These are phyloP conservation scores for Prietella phreatophila DNA, from an alignment of 2,113 vertebrate genomes.

Conservation along the genomic window DNA sequence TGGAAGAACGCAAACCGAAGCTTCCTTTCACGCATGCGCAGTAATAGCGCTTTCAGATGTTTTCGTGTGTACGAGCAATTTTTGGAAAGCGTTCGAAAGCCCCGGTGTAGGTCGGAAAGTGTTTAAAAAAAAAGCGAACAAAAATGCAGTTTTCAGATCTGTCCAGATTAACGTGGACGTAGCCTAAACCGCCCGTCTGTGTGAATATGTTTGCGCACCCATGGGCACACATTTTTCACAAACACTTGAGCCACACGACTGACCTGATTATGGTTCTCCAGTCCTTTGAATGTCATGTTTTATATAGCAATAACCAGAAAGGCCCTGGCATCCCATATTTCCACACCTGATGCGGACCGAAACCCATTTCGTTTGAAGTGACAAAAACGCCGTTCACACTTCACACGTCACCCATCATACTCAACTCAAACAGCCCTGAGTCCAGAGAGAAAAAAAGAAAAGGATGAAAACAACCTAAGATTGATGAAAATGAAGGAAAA, in stretches of 20 bases:
- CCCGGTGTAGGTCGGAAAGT: too few relatives aligned
- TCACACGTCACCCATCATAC: background rate
- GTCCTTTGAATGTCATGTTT: background rate
- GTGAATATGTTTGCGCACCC: background rate
- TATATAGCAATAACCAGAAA: background rate
- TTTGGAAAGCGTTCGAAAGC: too few relatives aligned
- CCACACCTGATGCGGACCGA: background rate
- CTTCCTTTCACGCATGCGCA: too few relatives aligned
- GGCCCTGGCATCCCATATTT: background rate
- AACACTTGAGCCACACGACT: background rate
- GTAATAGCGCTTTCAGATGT: too few relatives aligned
- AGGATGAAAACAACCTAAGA: background rate
- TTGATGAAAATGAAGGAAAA: background rate
- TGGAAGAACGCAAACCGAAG: too few relatives aligned
- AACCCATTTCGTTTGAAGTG: conserved; percentile 4
- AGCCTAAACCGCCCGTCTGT: background rate
- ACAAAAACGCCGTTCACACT: background rate
- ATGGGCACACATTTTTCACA: background rate
- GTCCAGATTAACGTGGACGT: too few relatives aligned
- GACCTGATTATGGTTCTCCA: conserved; percentile 1
- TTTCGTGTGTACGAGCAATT: too few relatives aligned
- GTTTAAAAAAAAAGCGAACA: too few relatives aligned
- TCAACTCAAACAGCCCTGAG: background rate
- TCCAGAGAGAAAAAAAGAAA: background rate
- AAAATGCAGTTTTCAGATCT: too few relatives aligned